Evolutionary conservation across 2,888 invertebrate species (phyloP), one percentile per base, ranked within the genome.

Genomic region (Acronicta aceris): DNA sequence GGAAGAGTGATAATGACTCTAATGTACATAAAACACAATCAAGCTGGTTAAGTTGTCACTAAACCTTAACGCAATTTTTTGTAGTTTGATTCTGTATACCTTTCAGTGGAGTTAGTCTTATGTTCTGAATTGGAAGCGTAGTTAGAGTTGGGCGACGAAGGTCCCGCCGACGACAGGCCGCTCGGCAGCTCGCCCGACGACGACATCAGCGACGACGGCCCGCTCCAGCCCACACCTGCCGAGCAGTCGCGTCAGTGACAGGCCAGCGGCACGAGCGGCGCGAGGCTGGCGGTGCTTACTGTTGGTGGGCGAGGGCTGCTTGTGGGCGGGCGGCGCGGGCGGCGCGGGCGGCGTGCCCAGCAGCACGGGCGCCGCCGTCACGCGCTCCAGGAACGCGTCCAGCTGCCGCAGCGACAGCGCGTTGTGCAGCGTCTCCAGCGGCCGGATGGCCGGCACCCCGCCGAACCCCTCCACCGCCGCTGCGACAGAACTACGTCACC

Each of bases 341-440:
- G 96, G 96, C 38, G 97, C 96, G 55, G 96, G 96, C 53, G 98
- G 97, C 36, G 97, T 97, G 76, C 96, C 95, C 78, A 96, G 96
- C 74, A 97, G 92, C 59, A 90, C 93, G 60, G 97, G 97, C 54
- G 96, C 96, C 36, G 96, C 95, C 15, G 98, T 97, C 95, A 98
- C 98, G 79, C 97, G 96, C 83, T 98, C 98, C 88, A 99, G 94
- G 91, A 99, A 99, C 46, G 94, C 95, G 89, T 99, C 99, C 81
- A 99, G 95, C 88, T 99, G 98, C 45, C 97, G 96, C 84, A 99
- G 95, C 51, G 99, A 99, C 75, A 99, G 95, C 49, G 99, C 98
- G 93, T 99, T 99, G 95, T 99, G 99, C 65, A 99, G 95, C 5
- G 99, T 99, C 95, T 99, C 99, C 89, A 99, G 93, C 1, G 99